Evolutionary conservation across 2,888 invertebrate genomes (phyloP).

Genomic region (Spodoptera picta): DNA sequence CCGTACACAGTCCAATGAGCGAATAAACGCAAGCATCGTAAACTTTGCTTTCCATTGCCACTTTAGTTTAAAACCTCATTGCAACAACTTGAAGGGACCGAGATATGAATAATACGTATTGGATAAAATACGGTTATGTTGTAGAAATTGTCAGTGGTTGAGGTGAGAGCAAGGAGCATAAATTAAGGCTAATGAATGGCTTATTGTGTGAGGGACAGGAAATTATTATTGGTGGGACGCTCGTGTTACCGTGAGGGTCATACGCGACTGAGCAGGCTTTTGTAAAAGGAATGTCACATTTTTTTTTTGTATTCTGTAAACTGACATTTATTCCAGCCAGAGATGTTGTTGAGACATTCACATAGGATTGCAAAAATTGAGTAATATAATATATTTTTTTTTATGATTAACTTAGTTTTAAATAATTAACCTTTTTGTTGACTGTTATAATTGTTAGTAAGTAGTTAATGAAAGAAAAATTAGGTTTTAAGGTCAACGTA

Average conservation of each 20-base stretch:
- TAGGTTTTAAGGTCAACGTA: no score
- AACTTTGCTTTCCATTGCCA: conserved; percentile 72
- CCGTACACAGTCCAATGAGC: conserved; percentile 70
- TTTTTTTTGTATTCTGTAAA: conserved; percentile 3
- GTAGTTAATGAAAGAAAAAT: no score
- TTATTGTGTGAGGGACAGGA: conserved; percentile 85
- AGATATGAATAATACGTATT: conserved; percentile 62
- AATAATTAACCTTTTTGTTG: no score
- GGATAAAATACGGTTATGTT: conserved; percentile 56
- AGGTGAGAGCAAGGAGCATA: conserved; percentile 85
- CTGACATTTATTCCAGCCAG: not conserved
- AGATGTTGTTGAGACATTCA: no score
- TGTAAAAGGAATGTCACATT: conserved; percentile 15
- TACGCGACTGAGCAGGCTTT: conserved; percentile 44
- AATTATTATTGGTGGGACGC: conserved; percentile 81
- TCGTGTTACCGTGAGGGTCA: conserved; percentile 74
- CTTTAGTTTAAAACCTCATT: conserved; percentile 63
- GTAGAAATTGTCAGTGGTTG: conserved; percentile 65
- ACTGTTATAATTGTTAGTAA: no score
- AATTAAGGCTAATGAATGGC: conserved; percentile 88
- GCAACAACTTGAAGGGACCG: conserved; percentile 44
- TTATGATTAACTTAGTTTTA: no score
- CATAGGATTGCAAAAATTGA: no score
- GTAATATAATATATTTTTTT: no score
- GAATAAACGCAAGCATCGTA: conserved; percentile 62